Percentiles rank a stretch among this genome's conserved stretches.
phyloP scores from a whole-genome alignment of 2,113 vertebrate genomes.

The Edolisoma coerulescens region DNA sequence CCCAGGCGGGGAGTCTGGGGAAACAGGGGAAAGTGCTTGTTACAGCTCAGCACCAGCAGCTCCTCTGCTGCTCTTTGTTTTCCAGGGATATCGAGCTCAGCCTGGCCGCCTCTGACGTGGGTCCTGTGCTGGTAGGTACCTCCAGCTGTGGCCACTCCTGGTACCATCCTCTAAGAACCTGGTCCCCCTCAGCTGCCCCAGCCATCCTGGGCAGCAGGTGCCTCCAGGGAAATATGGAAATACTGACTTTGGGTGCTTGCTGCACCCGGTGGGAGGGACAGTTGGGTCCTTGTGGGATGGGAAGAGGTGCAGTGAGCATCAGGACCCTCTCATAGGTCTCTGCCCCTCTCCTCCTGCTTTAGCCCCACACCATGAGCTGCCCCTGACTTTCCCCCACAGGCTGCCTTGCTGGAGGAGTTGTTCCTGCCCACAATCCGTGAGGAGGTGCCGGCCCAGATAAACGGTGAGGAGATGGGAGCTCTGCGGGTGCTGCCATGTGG shows the following conservation, averaged over 20 bases:
- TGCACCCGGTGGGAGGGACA: background rate
- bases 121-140: constrained; percentile 20
- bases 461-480: background rate
- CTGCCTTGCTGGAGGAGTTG: background rate
- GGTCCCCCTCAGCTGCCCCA: background rate
- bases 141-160: background rate
- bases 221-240: background rate
- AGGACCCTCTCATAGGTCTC: background rate
- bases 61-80: background rate
- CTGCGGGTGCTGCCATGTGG: accelerated
- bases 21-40: accelerated
- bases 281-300: accelerated
- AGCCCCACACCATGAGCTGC: accelerated
- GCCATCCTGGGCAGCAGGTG: accelerated
- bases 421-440: background rate
- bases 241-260: background rate
- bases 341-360: background rate
- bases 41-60: background rate
- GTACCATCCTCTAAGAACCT: background rate
- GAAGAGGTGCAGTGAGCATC: background rate
- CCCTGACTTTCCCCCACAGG: background rate
- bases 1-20: accelerated
- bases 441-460: background rate
- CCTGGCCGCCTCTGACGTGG: constrained; percentile 30
- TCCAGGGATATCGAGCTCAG: constrained; percentile 9